Base-by-base conservation (phyloP, 2,888 invertebrate genomes). In the Acheta domesticus region DNA sequence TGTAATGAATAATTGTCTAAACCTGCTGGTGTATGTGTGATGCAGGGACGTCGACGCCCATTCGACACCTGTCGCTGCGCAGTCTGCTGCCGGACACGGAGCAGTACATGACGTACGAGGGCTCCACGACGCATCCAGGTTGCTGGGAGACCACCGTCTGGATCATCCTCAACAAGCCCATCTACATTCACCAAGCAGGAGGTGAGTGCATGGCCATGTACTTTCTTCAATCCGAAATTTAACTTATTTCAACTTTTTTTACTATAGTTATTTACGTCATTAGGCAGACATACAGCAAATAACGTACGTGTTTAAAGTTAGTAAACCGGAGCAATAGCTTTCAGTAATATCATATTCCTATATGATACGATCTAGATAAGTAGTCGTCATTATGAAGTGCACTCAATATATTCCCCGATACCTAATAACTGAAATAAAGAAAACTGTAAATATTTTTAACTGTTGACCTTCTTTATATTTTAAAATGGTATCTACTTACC, bases 121-220 rank as follows among this genome's bases (percentile, higher is more conserved):
- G 98, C 48, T 98, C 98, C 83, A 94, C 97, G 84, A 98, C 99
- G 80, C 96, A 96, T 88, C 99, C 99, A 12, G 96, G 98, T 78
- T 99, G 99, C 88, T 96, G 98, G 94, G 99, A 99, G 88, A 98
- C 98, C n/a, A 96, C 98, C 74, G 96, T 98, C 81, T 99, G 99
- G 99, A 93, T 99, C 85, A 95, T 99, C 85, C 92, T 97, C 87
- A 99, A 99, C 89, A 97, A 96, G 87, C 98, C 98, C 82, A 96
- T 98, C 86, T 98, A 97, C 90, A 96, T 99, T n/a, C 86, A 96
- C 97, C 83, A 94, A 94, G 86, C 95, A 96, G 87, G 97, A 98
- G 93, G 98, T 98, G 88, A 87, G 89, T 8, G n/a, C 2, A 19
- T 12, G 36, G 8, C 36, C 36, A 36, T 8, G 8, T 0, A 8